phyloP scores from a whole-genome alignment of 2,888 invertebrate species.

The Diaprepes abbreviatus region DNA sequence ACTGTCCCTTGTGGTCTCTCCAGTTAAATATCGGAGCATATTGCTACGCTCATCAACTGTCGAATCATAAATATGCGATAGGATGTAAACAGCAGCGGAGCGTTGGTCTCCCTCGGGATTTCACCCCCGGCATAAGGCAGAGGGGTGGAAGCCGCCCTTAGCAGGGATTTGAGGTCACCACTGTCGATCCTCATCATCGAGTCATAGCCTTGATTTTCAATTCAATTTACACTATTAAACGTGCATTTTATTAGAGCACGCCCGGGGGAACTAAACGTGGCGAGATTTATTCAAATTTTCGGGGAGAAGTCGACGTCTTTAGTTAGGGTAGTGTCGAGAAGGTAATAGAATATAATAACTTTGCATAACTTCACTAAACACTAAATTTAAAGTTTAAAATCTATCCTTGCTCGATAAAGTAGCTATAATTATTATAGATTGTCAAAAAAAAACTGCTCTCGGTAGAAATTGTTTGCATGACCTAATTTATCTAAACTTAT shows the following conservation, averaged over 20 bases:
- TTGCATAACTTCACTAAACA: neutral
- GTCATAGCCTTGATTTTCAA: conserved; percentile 66
- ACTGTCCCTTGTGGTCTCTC: conserved; percentile 62
- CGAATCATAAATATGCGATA: conserved; percentile 69
- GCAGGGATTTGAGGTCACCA: conserved; percentile 68
- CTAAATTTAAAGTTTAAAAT: too few relatives aligned
- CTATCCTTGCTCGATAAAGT: too few relatives aligned
- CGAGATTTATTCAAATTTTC: conserved; percentile 48
- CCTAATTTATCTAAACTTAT: too few relatives aligned
- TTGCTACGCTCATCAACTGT: conserved; percentile 70
- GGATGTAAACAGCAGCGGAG: conserved; percentile 66
- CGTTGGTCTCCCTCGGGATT: conserved; percentile 54
- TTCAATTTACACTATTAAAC: conserved; percentile 66
- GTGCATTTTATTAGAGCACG: conserved; percentile 57
- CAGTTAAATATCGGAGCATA: conserved; percentile 67
- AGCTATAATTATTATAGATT: too few relatives aligned
- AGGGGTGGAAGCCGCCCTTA: conserved; percentile 58
- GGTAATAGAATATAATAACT: conserved; percentile 21
- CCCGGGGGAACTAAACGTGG: conserved; percentile 42
- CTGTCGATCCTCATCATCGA: conserved; percentile 68
- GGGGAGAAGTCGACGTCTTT: conserved; percentile 14
- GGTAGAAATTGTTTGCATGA: too few relatives aligned
- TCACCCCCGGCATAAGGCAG: conserved; percentile 31
- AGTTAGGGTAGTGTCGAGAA: conserved; percentile 17
- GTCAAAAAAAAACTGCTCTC: too few relatives aligned